phyloP scores from a whole-genome alignment of 1,140 invertebrate species.

The Cephus cinctus region DNA sequence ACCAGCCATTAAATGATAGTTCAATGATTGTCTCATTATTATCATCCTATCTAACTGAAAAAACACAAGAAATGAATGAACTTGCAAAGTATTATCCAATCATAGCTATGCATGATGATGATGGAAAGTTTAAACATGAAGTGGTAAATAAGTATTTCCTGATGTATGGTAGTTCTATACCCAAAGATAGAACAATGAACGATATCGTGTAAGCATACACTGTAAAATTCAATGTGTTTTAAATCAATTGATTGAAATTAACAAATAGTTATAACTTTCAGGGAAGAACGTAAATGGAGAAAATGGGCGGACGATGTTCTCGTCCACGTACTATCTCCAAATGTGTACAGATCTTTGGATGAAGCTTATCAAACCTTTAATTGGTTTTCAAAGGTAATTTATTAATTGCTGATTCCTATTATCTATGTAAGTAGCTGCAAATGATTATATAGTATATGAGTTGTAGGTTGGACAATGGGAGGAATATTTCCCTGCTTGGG shows the following conservation, averaged over 20 bases:
- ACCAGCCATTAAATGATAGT: constrained; percentile 89
- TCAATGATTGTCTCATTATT: constrained; percentile 91
- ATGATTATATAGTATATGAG: too few species aligned
- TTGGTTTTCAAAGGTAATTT: constrained; percentile 78
- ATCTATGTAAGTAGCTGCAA: too few species aligned
- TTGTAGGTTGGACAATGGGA: constrained; percentile 85
- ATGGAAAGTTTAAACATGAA: constrained; percentile 69
- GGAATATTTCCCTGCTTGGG: constrained; percentile 81
- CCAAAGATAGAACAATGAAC: constrained; percentile 59
- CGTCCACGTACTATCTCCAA: constrained; percentile 93
- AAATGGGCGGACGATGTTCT: constrained; percentile 90
- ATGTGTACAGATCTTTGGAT: constrained; percentile 84
- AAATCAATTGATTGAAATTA: constrained; percentile 13
- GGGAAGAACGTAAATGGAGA: constrained; percentile 92
- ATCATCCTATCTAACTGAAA: constrained; percentile 74
- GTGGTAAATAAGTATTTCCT: constrained; percentile 95
- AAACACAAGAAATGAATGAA: constrained; percentile 63
- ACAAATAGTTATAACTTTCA: constrained; percentile 47
- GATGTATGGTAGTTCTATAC: constrained; percentile 73
- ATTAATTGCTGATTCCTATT: constrained; percentile 9
- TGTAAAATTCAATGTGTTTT: too few species aligned
- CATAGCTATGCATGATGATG: constrained; percentile 68
- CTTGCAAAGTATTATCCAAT: constrained; percentile 82
- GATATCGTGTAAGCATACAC: constrained; percentile 66
- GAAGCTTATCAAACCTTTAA: constrained; percentile 90